A percentile compares a stretch with the other conserved stretches of the same genome.
phyloP scores from a whole-genome alignment of 2,113 vertebrate species.

The Probosciger aterrimus region DNA sequence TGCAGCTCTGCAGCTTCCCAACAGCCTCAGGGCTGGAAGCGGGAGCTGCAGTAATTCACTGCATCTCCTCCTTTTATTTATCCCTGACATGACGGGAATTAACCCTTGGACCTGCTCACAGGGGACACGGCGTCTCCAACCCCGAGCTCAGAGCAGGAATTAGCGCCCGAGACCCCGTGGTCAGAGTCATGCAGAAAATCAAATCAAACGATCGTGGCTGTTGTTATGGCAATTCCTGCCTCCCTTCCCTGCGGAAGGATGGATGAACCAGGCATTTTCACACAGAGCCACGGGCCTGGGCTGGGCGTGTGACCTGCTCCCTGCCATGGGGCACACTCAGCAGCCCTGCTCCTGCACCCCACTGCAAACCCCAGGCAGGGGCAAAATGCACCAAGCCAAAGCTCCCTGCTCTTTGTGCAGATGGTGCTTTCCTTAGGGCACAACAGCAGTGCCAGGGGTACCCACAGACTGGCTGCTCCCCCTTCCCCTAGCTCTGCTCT shows the following conservation, averaged over 20 bases:
- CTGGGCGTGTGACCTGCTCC: background rate
- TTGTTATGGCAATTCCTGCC: conserved; percentile 61
- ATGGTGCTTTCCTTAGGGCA: background rate
- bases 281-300: background rate
- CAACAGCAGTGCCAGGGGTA: background rate
- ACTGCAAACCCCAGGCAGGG: background rate
- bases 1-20: background rate
- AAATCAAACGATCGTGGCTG: conserved; percentile 29
- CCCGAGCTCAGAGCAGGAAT: conserved; percentile 7
- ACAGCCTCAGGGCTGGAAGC: background rate
- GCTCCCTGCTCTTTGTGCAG: background rate
- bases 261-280: conserved; percentile 8
- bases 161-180: background rate
- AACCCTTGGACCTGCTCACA: background rate
- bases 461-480: background rate
- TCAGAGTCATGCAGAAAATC: conserved; percentile 52
- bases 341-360: background rate
- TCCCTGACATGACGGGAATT: background rate
- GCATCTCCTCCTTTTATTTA: background rate
- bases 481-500: background rate
- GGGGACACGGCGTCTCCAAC: background rate
- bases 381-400: background rate
- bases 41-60: background rate
- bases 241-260: background rate
- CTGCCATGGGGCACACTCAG: background rate